Percentiles rank a stretch among this genome's conserved stretches.
phyloP scores from a whole-genome alignment of 64 coral and sea anemone genomes.

The Montipora efflorescens region DNA sequence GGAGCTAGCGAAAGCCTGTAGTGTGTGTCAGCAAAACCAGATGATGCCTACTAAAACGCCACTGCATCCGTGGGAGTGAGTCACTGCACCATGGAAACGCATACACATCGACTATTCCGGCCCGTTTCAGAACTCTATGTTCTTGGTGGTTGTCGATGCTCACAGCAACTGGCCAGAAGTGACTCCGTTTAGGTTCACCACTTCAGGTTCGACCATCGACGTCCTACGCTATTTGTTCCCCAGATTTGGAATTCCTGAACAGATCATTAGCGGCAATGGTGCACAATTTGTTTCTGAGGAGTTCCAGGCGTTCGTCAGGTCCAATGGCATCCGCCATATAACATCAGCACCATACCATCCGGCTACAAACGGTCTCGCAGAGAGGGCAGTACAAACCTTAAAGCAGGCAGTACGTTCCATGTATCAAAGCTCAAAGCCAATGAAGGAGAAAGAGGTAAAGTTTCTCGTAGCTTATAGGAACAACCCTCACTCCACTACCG shows the following conservation, averaged over 20 bases:
- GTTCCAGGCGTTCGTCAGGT: conserved; percentile 54
- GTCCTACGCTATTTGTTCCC: conserved; percentile 64
- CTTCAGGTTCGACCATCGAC: conserved; percentile 68
- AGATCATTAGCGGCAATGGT: conserved; percentile 55
- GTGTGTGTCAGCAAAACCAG: conserved; percentile 36
- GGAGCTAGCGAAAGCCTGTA: conserved; percentile 43
- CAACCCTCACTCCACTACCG: conserved; percentile 66
- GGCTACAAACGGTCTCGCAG: conserved; percentile 37
- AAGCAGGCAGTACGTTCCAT: conserved; percentile 32
- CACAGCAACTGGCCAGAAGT: conserved; percentile 27
- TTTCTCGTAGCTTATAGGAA: conserved; percentile 78
- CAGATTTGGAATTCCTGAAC: conserved; percentile 66
- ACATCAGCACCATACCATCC: conserved; percentile 63
- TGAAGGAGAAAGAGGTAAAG: conserved; percentile 72
- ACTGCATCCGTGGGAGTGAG: conserved; percentile 46
- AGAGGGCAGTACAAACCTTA: conserved; percentile 37
- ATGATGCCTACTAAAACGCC: conserved; percentile 19
- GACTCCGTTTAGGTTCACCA: not conserved
- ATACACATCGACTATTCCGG: conserved; percentile 57
- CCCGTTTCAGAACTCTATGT: not conserved
- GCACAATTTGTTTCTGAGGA: conserved; percentile 54
- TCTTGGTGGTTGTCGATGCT: conserved; percentile 49
- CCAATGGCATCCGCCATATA: conserved; percentile 56
- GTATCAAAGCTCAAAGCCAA: conserved; percentile 15
- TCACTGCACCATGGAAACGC: conserved; percentile 35